These are phyloP conservation scores for Anarhynchus alexandrinus DNA, from an alignment of 2,113 vertebrate species.

Conservation along the genomic window DNA sequence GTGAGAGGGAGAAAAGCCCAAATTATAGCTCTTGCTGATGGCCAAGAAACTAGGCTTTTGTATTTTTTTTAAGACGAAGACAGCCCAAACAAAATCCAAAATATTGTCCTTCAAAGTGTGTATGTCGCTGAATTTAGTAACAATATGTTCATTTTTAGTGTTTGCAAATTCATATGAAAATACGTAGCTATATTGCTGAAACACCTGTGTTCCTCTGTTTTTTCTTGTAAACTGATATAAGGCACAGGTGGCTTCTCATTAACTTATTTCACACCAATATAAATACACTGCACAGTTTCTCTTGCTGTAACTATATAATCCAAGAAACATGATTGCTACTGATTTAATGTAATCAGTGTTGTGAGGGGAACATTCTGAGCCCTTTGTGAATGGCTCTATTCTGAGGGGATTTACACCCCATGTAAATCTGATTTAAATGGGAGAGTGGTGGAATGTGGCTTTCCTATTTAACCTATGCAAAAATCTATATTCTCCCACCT, in stretches of 20 bases:
- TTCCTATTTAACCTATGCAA: conserved; percentile 65
- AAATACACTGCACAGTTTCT: conserved; percentile 60
- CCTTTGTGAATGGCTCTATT: conserved; percentile 57
- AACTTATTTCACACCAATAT: conserved; percentile 74
- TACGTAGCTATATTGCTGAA: neutral
- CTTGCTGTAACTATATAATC: conserved; percentile 62
- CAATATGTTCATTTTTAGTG: conserved; percentile 45
- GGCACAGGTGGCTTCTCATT: conserved; percentile 69
- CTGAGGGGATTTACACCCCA: conserved; percentile 64
- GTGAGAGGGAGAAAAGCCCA: conserved; percentile 65
- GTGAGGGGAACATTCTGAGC: conserved; percentile 42
- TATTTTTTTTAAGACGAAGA: neutral
- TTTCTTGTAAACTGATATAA: conserved; percentile 39
- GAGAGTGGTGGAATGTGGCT: conserved; percentile 59
- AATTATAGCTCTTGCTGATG: conserved; percentile 52
- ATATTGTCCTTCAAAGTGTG: conserved; percentile 7
- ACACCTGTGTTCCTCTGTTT: conserved; percentile 62
- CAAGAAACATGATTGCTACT: conserved; percentile 55
- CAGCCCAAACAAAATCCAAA: conserved; percentile 8
- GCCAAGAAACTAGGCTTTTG: conserved; percentile 40
- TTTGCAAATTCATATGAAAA: conserved; percentile 60
- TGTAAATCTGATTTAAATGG: conserved; percentile 69
- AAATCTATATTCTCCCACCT: conserved; percentile 56
- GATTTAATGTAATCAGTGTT: conserved; percentile 67
- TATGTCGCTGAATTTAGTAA: conserved; percentile 7